A percentile compares a stretch with the other conserved stretches of the same genome.
Conservation (phyloP, 2,797 vertebrate genomes). For the Melanotaenia nigrans region DNA sequence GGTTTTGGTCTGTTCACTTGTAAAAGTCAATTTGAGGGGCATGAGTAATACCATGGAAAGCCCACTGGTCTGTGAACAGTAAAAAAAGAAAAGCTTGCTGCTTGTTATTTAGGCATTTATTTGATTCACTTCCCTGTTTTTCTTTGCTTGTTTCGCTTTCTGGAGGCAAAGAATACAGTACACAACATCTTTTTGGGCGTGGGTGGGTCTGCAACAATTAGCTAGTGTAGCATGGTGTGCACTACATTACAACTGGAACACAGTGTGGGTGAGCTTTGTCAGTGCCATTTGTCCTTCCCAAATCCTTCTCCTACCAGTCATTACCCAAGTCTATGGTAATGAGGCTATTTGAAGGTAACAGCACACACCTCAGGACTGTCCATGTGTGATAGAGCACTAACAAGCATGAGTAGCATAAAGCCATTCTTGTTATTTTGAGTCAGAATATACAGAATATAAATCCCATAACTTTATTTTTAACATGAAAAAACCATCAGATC, state of each 20-base stretch:
- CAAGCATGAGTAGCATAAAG: constrained; percentile 23
- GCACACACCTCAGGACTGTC: constrained; percentile 36
- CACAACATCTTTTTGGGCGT: constrained; percentile 34
- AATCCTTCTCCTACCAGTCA: constrained; percentile 53
- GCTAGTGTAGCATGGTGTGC: constrained; percentile 47
- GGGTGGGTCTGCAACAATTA: constrained; percentile 40
- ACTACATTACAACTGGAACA: constrained; percentile 53
- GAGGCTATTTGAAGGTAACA: constrained; percentile 59
- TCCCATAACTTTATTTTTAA: neutral
- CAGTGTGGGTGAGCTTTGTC: constrained; percentile 41
- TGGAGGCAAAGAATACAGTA: constrained; percentile 18
- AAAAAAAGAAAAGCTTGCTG: constrained; percentile 38
- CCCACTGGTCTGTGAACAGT: constrained; percentile 46
- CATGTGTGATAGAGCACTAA: constrained; percentile 33
- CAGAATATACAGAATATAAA: neutral
- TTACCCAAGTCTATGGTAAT: constrained; percentile 26
- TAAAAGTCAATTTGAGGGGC: constrained; percentile 62
- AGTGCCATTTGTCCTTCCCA: constrained; percentile 45
- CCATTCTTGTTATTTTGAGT: constrained; percentile 18
- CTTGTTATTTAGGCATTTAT: constrained; percentile 42
- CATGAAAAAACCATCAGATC: neutral
- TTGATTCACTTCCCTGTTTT: constrained; percentile 36
- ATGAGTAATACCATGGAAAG: constrained; percentile 33
- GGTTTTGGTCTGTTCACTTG: constrained; percentile 44
- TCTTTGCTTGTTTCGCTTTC: constrained; percentile 6